phyloP scores from a whole-genome alignment of 1,140 invertebrate species.

The Bombus balteatus region DNA sequence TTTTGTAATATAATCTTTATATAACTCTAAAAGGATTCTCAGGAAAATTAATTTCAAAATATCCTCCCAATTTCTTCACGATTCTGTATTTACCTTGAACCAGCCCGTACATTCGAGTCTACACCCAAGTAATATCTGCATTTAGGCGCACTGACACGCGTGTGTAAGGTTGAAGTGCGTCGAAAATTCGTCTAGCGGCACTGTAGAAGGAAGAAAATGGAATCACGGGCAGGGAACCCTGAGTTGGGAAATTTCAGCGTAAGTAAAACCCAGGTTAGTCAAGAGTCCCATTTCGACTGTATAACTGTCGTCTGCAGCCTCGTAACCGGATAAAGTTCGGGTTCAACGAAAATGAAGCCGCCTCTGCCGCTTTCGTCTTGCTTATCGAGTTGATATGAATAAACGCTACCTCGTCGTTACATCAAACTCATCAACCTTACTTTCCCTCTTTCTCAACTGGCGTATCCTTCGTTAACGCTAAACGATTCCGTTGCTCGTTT shows the following conservation, averaged over 20 bases:
- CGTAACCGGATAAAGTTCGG: slow-evolving; percentile 24
- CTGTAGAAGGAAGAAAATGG: slow-evolving; percentile 32
- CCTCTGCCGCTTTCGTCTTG: background rate
- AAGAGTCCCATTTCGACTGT: slow-evolving; percentile 32
- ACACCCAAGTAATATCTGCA: background rate
- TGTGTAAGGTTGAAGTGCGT: background rate
- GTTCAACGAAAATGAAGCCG: slow-evolving; percentile 7
- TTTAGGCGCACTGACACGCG: no score
- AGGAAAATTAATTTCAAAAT: background rate
- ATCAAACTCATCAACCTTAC: background rate
- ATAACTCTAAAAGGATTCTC: background rate
- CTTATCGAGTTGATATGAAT: slow-evolving; percentile 7
- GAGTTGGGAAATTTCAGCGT: slow-evolving; percentile 14
- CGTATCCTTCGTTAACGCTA: background rate
- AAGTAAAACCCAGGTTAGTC: slow-evolving; percentile 10
- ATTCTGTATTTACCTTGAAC: background rate
- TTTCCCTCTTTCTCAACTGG: background rate
- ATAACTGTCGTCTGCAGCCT: slow-evolving; percentile 39
- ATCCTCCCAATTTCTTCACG: background rate
- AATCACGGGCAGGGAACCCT: slow-evolving; percentile 18
- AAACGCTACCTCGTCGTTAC: background rate
- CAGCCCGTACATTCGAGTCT: background rate
- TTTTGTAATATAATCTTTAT: no score
- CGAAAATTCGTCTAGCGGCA: slow-evolving; percentile 5
- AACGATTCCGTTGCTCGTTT: background rate